These are phyloP conservation scores for Pandemis cinnamomeana DNA, from an alignment of 2,888 invertebrate species.

Conservation along the genomic window DNA sequence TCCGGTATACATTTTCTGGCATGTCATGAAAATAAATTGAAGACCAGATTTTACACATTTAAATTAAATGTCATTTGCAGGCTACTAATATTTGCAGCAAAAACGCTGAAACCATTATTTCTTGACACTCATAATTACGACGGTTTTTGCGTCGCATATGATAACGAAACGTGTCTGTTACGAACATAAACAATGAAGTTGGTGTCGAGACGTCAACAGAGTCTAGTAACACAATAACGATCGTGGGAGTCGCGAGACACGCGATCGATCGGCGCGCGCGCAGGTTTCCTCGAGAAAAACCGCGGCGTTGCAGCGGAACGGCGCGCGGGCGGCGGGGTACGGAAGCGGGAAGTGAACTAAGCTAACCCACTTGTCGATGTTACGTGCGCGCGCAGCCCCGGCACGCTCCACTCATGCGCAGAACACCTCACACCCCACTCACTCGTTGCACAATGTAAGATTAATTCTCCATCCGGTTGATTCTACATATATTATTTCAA, in stretches of 20 bases:
- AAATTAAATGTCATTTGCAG: no score
- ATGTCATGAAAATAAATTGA: no score
- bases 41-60: no score
- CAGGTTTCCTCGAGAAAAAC: conserved; percentile 62
- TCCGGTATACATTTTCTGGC: no score
- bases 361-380: conserved; percentile 65
- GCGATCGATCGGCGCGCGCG: conserved; percentile 46
- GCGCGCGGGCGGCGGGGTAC: conserved; percentile 44
- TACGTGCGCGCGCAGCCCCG: conserved; percentile 67
- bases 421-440: conserved; percentile 42
- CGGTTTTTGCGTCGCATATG: conserved; percentile 2
- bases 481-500: background rate
- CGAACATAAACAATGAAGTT: conserved; percentile 36
- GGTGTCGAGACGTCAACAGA: conserved; percentile 39
- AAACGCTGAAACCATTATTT: background rate
- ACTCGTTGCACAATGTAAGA: conserved; percentile 35
- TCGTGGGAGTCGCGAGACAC: conserved; percentile 52
- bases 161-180: conserved; percentile 20
- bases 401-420: conserved; percentile 59
- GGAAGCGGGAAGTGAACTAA: conserved; percentile 74
- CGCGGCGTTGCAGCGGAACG: conserved; percentile 41
- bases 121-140: background rate
- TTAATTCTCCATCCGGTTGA: conserved; percentile 16
- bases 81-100: background rate
- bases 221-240: conserved; percentile 52